Conservation (phyloP, 2,797 vertebrate species). For the Morelia viridis region DNA sequence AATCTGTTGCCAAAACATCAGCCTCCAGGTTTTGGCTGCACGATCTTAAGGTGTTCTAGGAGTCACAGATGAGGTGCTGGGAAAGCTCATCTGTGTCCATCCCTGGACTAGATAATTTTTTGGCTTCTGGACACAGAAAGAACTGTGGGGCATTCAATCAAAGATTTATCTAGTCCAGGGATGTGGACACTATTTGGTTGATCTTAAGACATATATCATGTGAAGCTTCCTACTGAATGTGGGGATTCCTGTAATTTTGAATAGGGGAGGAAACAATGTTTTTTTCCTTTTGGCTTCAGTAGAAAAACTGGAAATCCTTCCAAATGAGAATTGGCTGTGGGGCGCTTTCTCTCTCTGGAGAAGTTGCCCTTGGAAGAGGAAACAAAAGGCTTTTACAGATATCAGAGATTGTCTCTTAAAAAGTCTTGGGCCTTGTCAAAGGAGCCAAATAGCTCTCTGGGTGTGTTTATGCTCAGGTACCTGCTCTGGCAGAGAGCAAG, state of each 20-base stretch:
- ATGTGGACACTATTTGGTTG: slow-evolving; percentile 44
- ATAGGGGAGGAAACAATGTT: slow-evolving; percentile 43
- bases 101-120: too few relatives aligned
- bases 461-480: slow-evolving; percentile 61
- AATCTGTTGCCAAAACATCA: too few relatives aligned
- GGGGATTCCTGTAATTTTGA: slow-evolving; percentile 51
- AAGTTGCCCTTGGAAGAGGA: slow-evolving; percentile 23
- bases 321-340: slow-evolving; percentile 4
- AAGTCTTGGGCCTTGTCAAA: slow-evolving; percentile 52
- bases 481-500: slow-evolving; percentile 60
- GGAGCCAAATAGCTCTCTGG: slow-evolving; percentile 58
- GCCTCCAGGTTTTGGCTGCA: too few relatives aligned
- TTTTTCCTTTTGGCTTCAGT: slow-evolving; percentile 50
- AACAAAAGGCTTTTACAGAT: slow-evolving; percentile 56
- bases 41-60: too few relatives aligned
- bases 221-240: slow-evolving; percentile 53
- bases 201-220: slow-evolving; percentile 60
- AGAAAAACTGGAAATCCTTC: slow-evolving; percentile 30
- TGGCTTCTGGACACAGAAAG: too few relatives aligned
- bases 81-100: too few relatives aligned
- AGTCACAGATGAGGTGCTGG: too few relatives aligned
- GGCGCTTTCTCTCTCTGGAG: not conserved
- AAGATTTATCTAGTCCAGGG: too few relatives aligned
- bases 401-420: slow-evolving; percentile 58
- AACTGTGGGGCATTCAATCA: too few relatives aligned